Conservation (phyloP, 2,113 vertebrate genomes). For the Eptesicus fuscus region DNA sequence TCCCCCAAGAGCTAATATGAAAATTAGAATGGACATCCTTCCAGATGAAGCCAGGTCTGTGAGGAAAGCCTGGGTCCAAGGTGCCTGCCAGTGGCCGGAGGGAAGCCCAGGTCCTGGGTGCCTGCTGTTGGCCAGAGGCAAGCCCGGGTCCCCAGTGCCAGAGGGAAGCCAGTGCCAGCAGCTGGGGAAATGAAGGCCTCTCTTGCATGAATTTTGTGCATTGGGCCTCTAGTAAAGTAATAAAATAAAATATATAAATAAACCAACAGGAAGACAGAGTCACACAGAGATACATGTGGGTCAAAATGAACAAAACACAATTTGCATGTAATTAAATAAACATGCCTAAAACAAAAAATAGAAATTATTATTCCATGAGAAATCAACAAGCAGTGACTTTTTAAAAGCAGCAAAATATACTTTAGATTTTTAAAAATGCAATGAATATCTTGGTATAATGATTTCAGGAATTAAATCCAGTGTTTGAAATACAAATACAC, state of each 20-base stretch:
- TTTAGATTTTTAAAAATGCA: background rate
- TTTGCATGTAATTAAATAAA: conserved; percentile 31
- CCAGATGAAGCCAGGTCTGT: too few relatives aligned
- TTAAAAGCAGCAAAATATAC: background rate
- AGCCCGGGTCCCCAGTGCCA: too few relatives aligned
- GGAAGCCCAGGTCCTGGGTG: too few relatives aligned
- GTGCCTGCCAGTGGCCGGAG: too few relatives aligned
- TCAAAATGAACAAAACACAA: background rate
- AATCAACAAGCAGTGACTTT: background rate
- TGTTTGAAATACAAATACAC: background rate
- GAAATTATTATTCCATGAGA: background rate
- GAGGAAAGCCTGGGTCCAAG: too few relatives aligned
- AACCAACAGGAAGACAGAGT: background rate
- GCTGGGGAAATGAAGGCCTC: too few relatives aligned
- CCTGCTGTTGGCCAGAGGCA: too few relatives aligned
- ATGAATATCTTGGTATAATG: background rate
- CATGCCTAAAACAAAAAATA: background rate
- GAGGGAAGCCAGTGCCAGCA: too few relatives aligned
- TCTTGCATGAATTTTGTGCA: too few relatives aligned
- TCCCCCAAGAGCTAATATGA: too few relatives aligned
- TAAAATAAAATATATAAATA: conserved; percentile 1
- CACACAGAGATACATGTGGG: background rate
- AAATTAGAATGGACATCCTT: too few relatives aligned
- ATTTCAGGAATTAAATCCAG: background rate
- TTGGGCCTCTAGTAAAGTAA: background rate